Evolutionary conservation across 2,797 vertebrate species (phyloP), one percentile per base, ranked within the genome.

Genomic region (Sparidentex hasta): DNA sequence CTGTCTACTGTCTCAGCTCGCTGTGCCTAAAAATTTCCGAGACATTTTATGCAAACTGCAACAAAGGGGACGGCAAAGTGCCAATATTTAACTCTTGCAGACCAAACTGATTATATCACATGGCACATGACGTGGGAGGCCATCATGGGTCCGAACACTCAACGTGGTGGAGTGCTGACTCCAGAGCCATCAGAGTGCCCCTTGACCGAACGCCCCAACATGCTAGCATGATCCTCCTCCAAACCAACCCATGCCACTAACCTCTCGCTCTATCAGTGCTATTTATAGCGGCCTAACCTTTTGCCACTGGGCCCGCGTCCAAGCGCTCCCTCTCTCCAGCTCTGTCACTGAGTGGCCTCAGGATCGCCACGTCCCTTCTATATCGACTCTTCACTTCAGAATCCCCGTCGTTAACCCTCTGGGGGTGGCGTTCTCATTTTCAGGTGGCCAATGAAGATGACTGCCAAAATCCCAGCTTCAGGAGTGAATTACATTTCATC

Each of bases 221-320:
- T 78, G 61, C 75, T 76, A 83, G 41, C 33, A n/a, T 41, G 11
- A 46, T 63, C 79, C 64, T 70, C 81, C 61, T 86, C 72, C 75
- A 75, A 33, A 41, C 66, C 77, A 21, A 21, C 69, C 52, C 82
- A 67, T 73, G 77, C 75, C 74, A 88, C 89, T 84, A 87, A 33
- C 59, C 67, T 65, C 66, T 41, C 44, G 62, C 82, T 87, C 79
- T 61, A 64, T 87, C 77, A 29, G 43, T 50, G 87, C 94, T 94
- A 93, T 95, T 93, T 94, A 93, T 95, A 95, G 91, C 71, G 76
- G 41, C 47, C 57, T 93, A 93, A 95, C 94, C 93, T 94, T 94
- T 94, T 87, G 85, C 78, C 87, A 72, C 88, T 58, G 84, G 88
- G 88, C 90, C 73, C 65, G 65, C 69, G 65, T 95, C 90, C 92